A percentile compares a stretch with the other conserved stretches of the same genome.
phyloP scores from a whole-genome alignment of 2,888 invertebrate genomes.

The Teleiodes luculella region DNA sequence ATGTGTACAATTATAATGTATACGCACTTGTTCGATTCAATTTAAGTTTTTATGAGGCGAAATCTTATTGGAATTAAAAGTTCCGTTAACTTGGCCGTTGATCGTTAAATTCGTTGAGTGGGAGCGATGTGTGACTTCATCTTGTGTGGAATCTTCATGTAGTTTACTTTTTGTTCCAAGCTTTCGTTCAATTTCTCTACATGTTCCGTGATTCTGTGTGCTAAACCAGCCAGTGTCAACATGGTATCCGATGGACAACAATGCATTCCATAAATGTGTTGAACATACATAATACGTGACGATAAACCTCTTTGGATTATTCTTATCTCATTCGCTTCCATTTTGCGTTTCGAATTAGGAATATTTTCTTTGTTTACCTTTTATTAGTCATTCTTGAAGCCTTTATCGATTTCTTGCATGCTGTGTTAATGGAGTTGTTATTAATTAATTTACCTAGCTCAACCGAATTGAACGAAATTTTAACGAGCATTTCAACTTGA shows the following conservation, averaged over 20 bases:
- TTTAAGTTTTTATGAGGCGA: slow-evolving; percentile 23
- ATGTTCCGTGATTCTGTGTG: background rate
- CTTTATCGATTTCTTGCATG: background rate
- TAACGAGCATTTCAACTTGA: no score
- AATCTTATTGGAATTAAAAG: slow-evolving; percentile 28
- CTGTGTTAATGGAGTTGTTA: background rate
- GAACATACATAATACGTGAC: slow-evolving; percentile 20
- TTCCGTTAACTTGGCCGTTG: slow-evolving; percentile 34
- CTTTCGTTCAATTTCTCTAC: slow-evolving; percentile 1
- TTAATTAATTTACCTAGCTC: no score
- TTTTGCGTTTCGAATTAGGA: background rate
- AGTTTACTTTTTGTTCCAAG: background rate
- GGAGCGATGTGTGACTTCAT: slow-evolving; percentile 51
- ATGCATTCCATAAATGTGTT: slow-evolving; percentile 16
- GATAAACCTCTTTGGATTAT: slow-evolving; percentile 15
- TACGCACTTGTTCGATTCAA: slow-evolving; percentile 35
- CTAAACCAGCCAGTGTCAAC: slow-evolving; percentile 6
- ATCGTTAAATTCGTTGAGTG: slow-evolving; percentile 26
- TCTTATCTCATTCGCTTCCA: slow-evolving; percentile 6
- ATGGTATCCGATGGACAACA: slow-evolving; percentile 17
- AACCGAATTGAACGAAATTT: no score
- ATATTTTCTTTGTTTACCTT: background rate
- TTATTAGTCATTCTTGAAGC: background rate
- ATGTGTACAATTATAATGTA: slow-evolving; percentile 26
- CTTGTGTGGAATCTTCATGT: slow-evolving; percentile 21